Evolutionary conservation across 2,888 invertebrate genomes (phyloP).

Genomic region (Hanleya hanleyi): DNA sequence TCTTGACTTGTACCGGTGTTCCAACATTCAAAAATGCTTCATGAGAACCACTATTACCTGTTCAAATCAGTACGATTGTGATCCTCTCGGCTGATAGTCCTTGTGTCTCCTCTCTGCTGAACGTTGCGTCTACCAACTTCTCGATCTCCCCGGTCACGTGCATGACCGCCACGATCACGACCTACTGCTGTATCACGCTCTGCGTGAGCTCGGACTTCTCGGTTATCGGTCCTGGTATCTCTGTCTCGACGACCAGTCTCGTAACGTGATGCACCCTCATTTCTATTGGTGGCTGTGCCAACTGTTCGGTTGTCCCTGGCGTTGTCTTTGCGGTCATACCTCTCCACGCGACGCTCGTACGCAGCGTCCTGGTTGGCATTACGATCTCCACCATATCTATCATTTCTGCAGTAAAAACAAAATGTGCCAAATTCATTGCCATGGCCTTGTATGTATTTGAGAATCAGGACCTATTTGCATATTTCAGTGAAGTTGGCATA

Average conservation of each 20-base stretch:
- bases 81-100: neutral
- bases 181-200: neutral
- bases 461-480: too few species aligned
- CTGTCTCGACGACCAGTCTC: conserved; percentile 13
- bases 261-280: neutral
- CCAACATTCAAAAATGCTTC: too few species aligned
- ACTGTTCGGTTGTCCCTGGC: too few species aligned
- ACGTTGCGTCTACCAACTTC: conserved; percentile 34
- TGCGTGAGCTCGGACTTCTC: neutral
- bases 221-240: conserved; percentile 15
- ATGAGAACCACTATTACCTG: too few species aligned
- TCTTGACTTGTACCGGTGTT: too few species aligned
- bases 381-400: neutral
- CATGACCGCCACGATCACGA: neutral
- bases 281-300: neutral
- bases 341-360: conserved; percentile 42
- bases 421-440: too few species aligned
- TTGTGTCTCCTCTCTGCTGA: neutral
- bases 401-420: neutral
- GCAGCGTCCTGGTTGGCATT: conserved; percentile 4
- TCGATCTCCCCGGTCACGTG: conserved; percentile 1
- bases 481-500: too few species aligned
- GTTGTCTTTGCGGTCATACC: conserved; percentile 51
- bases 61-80: too few species aligned
- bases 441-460: too few species aligned